These are phyloP conservation scores for Drosophila kepulauana DNA, from an alignment of 1,140 invertebrate genomes.

Conservation along the genomic window DNA sequence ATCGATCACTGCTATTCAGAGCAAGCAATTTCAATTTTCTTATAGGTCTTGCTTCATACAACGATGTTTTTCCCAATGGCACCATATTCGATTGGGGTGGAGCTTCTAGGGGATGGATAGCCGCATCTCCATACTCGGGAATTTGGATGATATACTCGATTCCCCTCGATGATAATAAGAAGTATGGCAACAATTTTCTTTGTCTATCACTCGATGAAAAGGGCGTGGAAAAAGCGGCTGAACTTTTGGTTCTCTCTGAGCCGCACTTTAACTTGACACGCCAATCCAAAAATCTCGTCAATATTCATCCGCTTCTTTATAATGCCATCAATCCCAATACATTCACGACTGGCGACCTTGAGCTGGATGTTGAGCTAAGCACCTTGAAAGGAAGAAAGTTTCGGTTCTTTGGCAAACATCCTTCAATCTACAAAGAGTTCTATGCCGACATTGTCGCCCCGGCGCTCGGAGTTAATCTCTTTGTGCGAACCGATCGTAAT, in stretches of 20 bases:
- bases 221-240: not conserved
- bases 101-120: not conserved
- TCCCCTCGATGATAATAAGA: not conserved
- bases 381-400: conserved; percentile 1
- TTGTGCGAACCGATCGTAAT: not conserved
- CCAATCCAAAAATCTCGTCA: not conserved
- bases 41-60: not conserved
- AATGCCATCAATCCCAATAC: not conserved
- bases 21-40: not conserved
- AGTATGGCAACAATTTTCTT: not conserved
- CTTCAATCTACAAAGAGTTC: not conserved
- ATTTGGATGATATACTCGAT: conserved; percentile 5
- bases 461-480: not conserved
- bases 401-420: not conserved
- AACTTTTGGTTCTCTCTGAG: not conserved
- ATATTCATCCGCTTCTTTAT: not conserved
- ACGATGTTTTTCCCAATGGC: conserved; percentile 7
- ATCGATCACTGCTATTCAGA: not conserved
- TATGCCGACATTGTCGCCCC: not conserved
- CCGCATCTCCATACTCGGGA: not conserved
- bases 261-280: not conserved
- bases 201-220: not conserved
- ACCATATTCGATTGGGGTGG: not conserved
- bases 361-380: not conserved
- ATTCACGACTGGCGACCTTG: not conserved